phyloP scores from a whole-genome alignment of 2,797 vertebrate species.

The Darevskia mixta region DNA sequence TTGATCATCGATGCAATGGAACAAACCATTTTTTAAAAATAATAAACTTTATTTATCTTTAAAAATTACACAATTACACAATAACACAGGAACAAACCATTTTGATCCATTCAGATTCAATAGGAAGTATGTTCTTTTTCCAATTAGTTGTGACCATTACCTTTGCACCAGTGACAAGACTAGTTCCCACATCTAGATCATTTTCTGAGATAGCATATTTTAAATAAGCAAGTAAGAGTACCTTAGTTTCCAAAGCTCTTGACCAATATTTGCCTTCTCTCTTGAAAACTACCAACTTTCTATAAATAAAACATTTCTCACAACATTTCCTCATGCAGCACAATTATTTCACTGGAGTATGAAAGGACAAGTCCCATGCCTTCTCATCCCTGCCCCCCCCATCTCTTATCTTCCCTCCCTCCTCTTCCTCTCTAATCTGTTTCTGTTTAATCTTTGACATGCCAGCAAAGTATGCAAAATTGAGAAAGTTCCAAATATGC shows the following conservation, averaged over 20 bases:
- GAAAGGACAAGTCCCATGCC: constrained; percentile 6
- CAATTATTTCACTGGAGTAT: constrained; percentile 19
- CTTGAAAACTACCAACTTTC: background rate
- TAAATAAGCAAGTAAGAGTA: no score
- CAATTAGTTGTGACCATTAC: no score
- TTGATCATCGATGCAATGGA: no score
- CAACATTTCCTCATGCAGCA: background rate
- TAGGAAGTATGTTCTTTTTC: no score
- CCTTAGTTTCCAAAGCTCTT: background rate
- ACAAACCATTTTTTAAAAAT: no score
- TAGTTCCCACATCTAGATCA: no score
- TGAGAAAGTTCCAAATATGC: constrained; percentile 16
- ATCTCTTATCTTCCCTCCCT: background rate
- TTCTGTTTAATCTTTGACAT: constrained; percentile 11
- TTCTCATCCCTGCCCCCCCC: background rate
- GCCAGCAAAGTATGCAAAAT: constrained; percentile 19
- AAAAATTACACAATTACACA: no score
- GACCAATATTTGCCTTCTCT: background rate
- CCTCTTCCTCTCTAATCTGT: background rate
- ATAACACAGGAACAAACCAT: no score
- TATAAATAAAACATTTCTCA: constrained; percentile 12
- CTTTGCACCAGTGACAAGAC: no score
- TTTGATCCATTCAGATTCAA: no score
- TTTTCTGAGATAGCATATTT: no score
- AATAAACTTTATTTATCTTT: no score